Conservation (phyloP, 2,113 vertebrate genomes). For the Aepyceros melampus region DNA sequence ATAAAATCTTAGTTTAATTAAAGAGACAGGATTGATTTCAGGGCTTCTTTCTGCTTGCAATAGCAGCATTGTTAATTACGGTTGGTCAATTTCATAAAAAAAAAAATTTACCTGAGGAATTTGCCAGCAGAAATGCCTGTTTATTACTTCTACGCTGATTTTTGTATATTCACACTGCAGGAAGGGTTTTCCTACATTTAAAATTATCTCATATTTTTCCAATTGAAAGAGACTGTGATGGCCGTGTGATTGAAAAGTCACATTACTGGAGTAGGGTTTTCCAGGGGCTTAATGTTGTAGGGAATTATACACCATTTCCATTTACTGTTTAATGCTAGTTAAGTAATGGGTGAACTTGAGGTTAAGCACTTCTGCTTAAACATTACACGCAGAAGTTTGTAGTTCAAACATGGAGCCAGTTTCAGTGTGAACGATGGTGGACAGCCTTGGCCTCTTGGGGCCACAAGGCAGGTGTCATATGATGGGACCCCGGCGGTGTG, state of each 20-base stretch:
- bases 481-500: neutral
- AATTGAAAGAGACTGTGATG: neutral
- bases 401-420: conserved; percentile 21
- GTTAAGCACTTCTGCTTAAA: conserved; percentile 40
- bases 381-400: conserved; percentile 33
- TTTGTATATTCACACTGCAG: neutral
- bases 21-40: neutral
- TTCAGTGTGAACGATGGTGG: neutral
- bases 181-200: neutral
- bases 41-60: neutral
- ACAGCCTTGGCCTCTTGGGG: conserved; percentile 4
- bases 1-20: conserved; percentile 7
- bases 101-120: neutral
- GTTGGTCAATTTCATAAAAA: neutral
- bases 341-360: conserved; percentile 2
- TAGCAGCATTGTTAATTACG: neutral
- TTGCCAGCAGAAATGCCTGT: neutral
- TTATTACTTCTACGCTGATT: neutral
- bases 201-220: neutral
- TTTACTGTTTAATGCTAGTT: conserved; percentile 15
- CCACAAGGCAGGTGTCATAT: conserved; percentile 33
- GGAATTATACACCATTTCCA: conserved; percentile 29
- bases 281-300: neutral
- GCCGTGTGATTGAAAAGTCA: conserved; percentile 27
- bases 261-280: neutral